Percentiles rank a stretch among this genome's conserved stretches.
Conservation (phyloP, 2,888 invertebrate genomes). For the Trisateles emortualis region DNA sequence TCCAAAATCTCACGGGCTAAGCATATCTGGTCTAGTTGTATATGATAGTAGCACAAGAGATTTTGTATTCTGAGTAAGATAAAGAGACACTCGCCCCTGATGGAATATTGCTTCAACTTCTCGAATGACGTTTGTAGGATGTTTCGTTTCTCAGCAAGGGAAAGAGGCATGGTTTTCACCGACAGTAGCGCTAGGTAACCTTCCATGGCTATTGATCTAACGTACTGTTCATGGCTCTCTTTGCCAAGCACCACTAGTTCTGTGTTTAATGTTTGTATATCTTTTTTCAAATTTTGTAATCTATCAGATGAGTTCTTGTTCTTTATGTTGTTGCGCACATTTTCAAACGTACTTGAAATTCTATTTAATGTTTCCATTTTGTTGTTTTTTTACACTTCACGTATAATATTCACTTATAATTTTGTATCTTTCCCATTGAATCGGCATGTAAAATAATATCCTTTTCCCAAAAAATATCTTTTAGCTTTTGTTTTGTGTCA, state of each 20-base stretch:
- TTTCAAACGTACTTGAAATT: conserved; percentile 70
- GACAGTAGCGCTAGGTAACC: conserved; percentile 74
- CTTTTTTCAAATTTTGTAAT: conserved; percentile 65
- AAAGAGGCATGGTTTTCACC: conserved; percentile 72
- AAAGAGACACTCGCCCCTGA: conserved; percentile 78
- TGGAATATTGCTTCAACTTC: conserved; percentile 68
- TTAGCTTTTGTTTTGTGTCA: background rate
- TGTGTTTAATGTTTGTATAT: conserved; percentile 66
- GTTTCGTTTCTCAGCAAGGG: conserved; percentile 70
- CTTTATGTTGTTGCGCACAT: conserved; percentile 66
- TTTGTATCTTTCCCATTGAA: conserved; percentile 13
- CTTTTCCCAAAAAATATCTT: background rate
- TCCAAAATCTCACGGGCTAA: conserved; percentile 82
- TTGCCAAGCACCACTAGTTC: conserved; percentile 72
- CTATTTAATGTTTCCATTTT: conserved; percentile 70
- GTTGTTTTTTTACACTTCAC: conserved; percentile 20
- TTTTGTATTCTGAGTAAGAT: conserved; percentile 86
- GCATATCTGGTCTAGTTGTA: conserved; percentile 81
- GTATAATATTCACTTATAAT: conserved; percentile 26
- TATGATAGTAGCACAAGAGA: conserved; percentile 85
- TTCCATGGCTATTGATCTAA: conserved; percentile 78
- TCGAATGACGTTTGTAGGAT: conserved; percentile 67
- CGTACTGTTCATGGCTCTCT: conserved; percentile 69
- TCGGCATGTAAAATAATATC: background rate
- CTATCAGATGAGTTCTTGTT: conserved; percentile 67